These are phyloP conservation scores for Cataglyphis altisquamis DNA, from an alignment of 2,888 invertebrate species.

Conservation along the genomic window DNA sequence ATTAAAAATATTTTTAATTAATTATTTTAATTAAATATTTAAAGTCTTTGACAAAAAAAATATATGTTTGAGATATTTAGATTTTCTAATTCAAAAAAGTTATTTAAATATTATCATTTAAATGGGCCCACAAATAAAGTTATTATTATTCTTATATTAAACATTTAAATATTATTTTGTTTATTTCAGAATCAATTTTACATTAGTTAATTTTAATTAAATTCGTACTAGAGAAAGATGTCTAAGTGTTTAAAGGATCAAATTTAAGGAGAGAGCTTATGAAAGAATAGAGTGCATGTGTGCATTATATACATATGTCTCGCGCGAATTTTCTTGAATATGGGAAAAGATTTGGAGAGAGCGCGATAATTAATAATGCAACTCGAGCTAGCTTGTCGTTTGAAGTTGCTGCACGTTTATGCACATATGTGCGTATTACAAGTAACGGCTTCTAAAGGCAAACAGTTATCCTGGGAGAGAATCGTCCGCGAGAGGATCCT, in stretches of 20 bases:
- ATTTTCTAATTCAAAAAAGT: neutral
- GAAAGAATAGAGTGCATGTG: neutral
- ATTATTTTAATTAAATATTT: neutral
- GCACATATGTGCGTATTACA: constrained; percentile 35
- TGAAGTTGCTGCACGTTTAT: constrained; percentile 44
- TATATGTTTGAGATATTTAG: neutral
- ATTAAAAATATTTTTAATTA: neutral
- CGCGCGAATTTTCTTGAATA: neutral
- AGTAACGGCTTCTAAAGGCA: constrained; percentile 59
- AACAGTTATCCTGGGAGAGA: constrained; percentile 64
- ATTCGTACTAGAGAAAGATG: neutral
- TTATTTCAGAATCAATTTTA: neutral
- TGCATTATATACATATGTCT: neutral
- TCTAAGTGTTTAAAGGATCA: neutral
- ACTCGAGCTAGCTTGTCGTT: constrained; percentile 13
- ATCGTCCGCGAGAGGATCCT: neutral
- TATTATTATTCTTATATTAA: neutral
- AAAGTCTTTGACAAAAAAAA: neutral
- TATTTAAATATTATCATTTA: neutral
- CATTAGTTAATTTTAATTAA: neutral
- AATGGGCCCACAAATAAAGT: neutral
- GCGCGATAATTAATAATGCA: constrained; percentile 45
- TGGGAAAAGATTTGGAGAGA: constrained; percentile 5
- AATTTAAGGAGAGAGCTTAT: neutral
- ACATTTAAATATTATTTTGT: neutral